phyloP scores from a whole-genome alignment of 2,888 invertebrate species.

The Megamerina dolium region DNA sequence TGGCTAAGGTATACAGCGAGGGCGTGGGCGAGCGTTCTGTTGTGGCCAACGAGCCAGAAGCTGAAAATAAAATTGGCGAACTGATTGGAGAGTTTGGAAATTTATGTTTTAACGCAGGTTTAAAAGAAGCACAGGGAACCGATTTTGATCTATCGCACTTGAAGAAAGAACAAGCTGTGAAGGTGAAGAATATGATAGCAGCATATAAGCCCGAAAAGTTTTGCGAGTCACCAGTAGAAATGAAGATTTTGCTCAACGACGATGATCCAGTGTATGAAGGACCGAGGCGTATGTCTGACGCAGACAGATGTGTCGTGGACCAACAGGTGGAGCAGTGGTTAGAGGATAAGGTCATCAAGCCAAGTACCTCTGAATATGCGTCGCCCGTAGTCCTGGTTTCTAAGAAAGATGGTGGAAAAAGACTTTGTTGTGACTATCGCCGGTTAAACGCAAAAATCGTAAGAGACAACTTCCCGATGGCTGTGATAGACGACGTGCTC shows the following conservation, averaged over 20 bases:
- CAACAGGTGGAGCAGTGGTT: conserved; percentile 4
- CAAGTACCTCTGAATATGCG: too few species aligned
- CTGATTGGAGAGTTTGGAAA: conserved; percentile 5
- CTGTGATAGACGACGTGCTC: conserved; percentile 11
- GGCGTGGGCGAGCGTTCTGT: too few species aligned
- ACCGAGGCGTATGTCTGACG: conserved; percentile 5
- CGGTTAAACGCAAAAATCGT: conserved; percentile 11
- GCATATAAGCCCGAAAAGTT: conserved; percentile 1
- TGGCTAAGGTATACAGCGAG: too few species aligned
- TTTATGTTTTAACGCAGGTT: conserved; percentile 1
- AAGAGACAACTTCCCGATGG: conserved; percentile 25
- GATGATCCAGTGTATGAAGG: conserved; percentile 6
- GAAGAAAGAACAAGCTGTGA: background rate
- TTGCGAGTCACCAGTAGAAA: conserved; percentile 1
- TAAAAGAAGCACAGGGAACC: background rate
- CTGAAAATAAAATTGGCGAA: background rate
- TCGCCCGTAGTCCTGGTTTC: conserved; percentile 15
- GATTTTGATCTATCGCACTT: conserved; percentile 1
- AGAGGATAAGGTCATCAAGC: too few species aligned
- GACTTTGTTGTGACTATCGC: too few species aligned
- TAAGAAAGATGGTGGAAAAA: too few species aligned
- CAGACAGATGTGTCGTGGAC: conserved; percentile 3
- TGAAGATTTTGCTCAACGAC: conserved; percentile 6
- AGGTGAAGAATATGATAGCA: background rate
- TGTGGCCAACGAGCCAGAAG: background rate